A percentile compares a stretch with the other conserved stretches of the same genome.
Conservation (phyloP, 1,140 invertebrate genomes). For the Scaptomyza pallida region DNA sequence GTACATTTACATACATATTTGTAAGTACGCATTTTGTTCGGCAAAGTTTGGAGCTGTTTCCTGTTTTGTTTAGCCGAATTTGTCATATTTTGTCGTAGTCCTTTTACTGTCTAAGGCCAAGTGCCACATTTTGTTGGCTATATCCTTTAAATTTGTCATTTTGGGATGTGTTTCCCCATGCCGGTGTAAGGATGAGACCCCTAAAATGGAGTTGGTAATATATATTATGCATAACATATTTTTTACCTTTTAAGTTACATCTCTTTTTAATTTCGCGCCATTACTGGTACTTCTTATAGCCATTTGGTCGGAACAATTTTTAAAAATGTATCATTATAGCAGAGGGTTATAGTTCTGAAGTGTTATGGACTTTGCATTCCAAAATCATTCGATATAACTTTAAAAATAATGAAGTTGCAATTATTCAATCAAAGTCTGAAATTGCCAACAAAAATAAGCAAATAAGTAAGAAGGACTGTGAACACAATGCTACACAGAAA, state of each 20-base stretch:
- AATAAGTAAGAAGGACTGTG: background rate
- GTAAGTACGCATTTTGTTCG: conserved; percentile 35
- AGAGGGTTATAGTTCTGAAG: too few relatives aligned
- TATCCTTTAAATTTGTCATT: conserved; percentile 25
- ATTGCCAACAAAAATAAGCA: conserved; percentile 12
- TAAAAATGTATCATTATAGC: too few relatives aligned
- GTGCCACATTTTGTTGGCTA: conserved; percentile 31
- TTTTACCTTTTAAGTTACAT: too few relatives aligned
- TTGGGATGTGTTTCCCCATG: background rate
- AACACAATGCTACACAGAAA: conserved; percentile 23
- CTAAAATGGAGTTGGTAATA: background rate
- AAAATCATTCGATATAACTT: background rate
- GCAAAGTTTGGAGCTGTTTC: conserved; percentile 37
- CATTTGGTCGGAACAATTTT: too few relatives aligned
- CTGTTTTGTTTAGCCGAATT: conserved; percentile 56
- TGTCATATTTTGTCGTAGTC: conserved; percentile 54
- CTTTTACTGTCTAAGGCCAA: conserved; percentile 42
- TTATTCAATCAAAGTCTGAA: too few relatives aligned
- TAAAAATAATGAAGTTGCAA: conserved; percentile 4
- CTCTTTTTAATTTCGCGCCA: too few relatives aligned
- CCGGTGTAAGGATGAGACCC: too few relatives aligned
- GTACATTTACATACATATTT: conserved; percentile 1
- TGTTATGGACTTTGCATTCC: background rate
- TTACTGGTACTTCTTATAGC: too few relatives aligned
- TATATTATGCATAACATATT: background rate